Evolutionary conservation across 2,888 invertebrate species (phyloP).

Genomic region (Protonemura montana): DNA sequence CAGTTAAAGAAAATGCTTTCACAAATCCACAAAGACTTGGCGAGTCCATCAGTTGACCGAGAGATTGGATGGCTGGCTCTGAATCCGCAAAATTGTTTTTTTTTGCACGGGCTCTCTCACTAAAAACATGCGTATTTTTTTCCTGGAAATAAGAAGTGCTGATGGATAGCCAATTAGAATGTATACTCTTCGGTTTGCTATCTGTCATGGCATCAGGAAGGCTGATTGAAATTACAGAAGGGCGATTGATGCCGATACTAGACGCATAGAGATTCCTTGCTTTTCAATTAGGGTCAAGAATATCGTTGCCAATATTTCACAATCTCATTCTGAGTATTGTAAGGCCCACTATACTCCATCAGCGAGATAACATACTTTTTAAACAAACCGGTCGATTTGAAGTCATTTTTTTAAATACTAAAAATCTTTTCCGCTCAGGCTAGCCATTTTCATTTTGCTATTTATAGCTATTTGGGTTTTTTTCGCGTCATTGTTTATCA

Average conservation of each 20-base stretch:
- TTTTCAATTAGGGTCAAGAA: constrained; percentile 5
- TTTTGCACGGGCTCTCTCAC: background rate
- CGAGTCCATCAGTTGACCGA: background rate
- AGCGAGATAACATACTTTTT: too few species aligned
- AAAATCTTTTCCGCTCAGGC: too few species aligned
- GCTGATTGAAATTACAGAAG: background rate
- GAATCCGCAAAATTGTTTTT: background rate
- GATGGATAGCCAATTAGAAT: background rate
- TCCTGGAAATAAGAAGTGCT: background rate
- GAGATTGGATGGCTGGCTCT: background rate
- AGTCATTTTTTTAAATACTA: too few species aligned
- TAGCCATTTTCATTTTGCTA: too few species aligned
- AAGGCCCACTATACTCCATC: too few species aligned
- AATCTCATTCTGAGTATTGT: background rate
- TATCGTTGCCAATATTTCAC: background rate
- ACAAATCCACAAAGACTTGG: background rate
- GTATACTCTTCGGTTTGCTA: background rate
- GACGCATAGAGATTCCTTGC: background rate
- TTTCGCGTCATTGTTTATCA: too few species aligned
- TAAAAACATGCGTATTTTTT: background rate
- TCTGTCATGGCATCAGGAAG: background rate
- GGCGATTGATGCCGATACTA: background rate
- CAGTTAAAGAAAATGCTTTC: constrained; percentile 7
- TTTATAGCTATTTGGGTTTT: too few species aligned
- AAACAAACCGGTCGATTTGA: too few species aligned